Evolutionary conservation across 2,797 vertebrate species (phyloP).

Genomic region (Etheostoma perlongum): DNA sequence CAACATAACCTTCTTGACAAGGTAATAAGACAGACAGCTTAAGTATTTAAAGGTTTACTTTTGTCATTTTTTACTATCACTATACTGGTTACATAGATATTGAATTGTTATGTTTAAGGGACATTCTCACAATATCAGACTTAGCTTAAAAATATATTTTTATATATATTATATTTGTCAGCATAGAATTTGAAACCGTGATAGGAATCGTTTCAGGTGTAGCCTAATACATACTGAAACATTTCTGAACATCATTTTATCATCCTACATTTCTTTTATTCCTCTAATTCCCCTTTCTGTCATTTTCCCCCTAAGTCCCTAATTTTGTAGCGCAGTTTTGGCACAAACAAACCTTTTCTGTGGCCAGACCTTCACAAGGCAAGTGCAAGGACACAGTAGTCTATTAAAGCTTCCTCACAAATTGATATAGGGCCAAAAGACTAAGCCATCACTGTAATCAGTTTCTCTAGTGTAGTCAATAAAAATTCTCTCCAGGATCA

Average conservation of each 20-base stretch:
- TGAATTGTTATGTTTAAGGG: neutral
- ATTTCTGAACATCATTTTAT: constrained; percentile 6
- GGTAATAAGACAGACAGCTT: constrained; percentile 16
- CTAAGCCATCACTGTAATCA: constrained; percentile 35
- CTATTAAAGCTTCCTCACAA: constrained; percentile 39
- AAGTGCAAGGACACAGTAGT: constrained; percentile 15
- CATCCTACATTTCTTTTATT: constrained; percentile 1
- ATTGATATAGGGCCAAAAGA: constrained; percentile 39
- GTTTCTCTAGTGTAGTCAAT: constrained; percentile 35
- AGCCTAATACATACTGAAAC: neutral
- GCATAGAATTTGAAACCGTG: neutral
- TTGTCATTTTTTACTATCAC: neutral
- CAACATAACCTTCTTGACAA: constrained; percentile 32
- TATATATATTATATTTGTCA: neutral
- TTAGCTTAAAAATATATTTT: neutral
- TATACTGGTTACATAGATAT: neutral
- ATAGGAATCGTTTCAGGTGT: neutral
- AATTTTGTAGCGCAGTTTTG: constrained; percentile 11
- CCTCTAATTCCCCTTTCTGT: neutral
- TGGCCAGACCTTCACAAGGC: constrained; percentile 27
- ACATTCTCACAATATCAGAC: neutral
- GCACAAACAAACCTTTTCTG: constrained; percentile 9
- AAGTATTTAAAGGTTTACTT: constrained; percentile 23
- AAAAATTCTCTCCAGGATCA: constrained; percentile 47
- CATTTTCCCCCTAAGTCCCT: neutral